These are phyloP conservation scores for Heliconius himera DNA, from an alignment of 1,140 invertebrate genomes.

Conservation along the genomic window DNA sequence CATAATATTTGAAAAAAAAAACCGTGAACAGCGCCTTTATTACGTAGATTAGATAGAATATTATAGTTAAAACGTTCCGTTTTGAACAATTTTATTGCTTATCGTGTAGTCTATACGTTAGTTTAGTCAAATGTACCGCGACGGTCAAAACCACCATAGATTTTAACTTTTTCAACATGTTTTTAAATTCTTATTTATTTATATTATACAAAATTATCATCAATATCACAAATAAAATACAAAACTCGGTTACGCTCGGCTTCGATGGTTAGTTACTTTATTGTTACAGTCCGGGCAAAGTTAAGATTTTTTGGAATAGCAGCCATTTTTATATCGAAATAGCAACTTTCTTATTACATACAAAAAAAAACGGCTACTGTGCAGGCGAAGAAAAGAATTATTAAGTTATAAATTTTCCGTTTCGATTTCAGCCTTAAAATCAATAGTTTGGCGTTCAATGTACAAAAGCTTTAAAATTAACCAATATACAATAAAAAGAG, in stretches of 20 bases:
- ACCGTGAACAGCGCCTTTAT: not conserved
- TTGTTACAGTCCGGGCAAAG: not conserved
- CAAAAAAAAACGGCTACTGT: not conserved
- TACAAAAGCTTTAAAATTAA: conserved; percentile 11
- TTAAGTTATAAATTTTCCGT: not conserved
- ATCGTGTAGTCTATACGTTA: conserved; percentile 21
- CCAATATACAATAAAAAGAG: not conserved
- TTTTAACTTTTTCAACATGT: conserved; percentile 68
- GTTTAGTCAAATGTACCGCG: not conserved
- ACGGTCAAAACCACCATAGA: conserved; percentile 53
- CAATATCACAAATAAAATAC: conserved; percentile 77
- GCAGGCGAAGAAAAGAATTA: not conserved
- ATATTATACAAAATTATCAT: conserved; percentile 71
- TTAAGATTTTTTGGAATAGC: not conserved
- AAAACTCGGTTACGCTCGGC: conserved; percentile 45
- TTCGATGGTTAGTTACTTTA: not conserved
- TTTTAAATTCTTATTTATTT: conserved; percentile 70
- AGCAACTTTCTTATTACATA: not conserved
- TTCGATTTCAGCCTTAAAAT: not conserved
- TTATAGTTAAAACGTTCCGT: conserved; percentile 7
- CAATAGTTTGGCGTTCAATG: conserved; percentile 2
- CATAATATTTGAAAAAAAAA: not conserved
- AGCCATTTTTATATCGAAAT: not conserved
- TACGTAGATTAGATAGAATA: conserved; percentile 10
- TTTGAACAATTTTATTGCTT: conserved; percentile 31